Evolutionary conservation across 2,888 invertebrate species (phyloP).

Genomic region (Dioctria linearis): DNA sequence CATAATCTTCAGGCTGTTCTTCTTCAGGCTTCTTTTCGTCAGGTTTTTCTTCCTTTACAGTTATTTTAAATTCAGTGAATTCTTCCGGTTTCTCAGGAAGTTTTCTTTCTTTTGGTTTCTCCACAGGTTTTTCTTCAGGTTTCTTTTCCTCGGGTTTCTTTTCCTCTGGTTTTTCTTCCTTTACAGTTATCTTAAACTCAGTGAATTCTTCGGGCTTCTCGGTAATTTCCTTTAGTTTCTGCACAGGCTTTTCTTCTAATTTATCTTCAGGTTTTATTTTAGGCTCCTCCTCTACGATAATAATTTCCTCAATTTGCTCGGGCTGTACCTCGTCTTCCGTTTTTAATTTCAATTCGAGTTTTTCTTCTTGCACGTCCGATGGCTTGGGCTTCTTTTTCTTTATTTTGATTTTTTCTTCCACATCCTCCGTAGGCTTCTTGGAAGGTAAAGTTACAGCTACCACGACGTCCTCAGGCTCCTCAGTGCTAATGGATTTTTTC

Average conservation of each 20-base stretch:
- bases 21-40: constrained; percentile 63
- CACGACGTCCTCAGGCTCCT: constrained; percentile 48
- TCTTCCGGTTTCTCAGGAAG: not conserved
- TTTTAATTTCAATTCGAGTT: constrained; percentile 64
- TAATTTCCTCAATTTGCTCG: constrained; percentile 63
- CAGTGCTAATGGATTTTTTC: constrained; percentile 46
- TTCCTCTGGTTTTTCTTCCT: constrained; percentile 59
- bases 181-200: constrained; percentile 62
- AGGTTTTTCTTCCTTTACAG: constrained; percentile 62
- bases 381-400: constrained; percentile 64
- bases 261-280: constrained; percentile 61
- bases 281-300: constrained; percentile 59
- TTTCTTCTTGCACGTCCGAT: constrained; percentile 64
- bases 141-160: constrained; percentile 60
- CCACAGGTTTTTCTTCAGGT: constrained; percentile 61
- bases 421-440: constrained; percentile 48
- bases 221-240: constrained; percentile 54
- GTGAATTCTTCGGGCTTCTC: constrained; percentile 27
- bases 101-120: constrained; percentile 52
- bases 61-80: constrained; percentile 59
- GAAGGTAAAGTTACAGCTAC: constrained; percentile 46
- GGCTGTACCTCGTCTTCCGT: constrained; percentile 59
- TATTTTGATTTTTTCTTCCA: constrained; percentile 65
- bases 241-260: constrained; percentile 61
- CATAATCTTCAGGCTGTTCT: constrained; percentile 62